Conservation (phyloP, 2,797 vertebrate species). For the Euphonia xanthogaster region DNA sequence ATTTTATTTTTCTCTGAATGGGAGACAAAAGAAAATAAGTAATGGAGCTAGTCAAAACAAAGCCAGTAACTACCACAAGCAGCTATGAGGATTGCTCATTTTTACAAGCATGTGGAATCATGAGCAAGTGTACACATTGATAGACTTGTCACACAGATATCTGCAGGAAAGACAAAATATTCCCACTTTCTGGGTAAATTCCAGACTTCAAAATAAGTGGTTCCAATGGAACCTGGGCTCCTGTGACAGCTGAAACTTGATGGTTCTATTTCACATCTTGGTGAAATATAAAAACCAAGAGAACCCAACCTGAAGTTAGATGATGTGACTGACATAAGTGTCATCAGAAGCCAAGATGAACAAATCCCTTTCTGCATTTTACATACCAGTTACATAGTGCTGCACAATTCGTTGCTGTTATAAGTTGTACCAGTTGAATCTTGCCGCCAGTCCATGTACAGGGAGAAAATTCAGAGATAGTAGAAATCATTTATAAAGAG, state of each 20-base stretch:
- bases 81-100: neutral
- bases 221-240: neutral
- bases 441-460: neutral
- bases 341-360: neutral
- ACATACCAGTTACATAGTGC: neutral
- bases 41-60: conserved; percentile 14
- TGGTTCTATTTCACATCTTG: neutral
- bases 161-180: neutral
- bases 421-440: neutral
- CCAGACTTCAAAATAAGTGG: neutral
- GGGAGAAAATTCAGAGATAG: neutral
- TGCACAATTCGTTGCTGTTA: neutral
- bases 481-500: neutral
- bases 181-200: neutral
- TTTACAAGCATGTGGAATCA: neutral
- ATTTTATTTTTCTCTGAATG: conserved; percentile 18
- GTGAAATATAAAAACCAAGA: neutral
- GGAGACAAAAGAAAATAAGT: neutral
- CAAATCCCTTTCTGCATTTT: neutral
- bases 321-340: neutral
- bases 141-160: neutral
- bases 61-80: neutral
- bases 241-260: neutral
- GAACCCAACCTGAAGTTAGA: neutral
- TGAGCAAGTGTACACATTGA: neutral